These are phyloP conservation scores for Colistium nudipinnis DNA, from an alignment of 2,113 vertebrate genomes.

Conservation along the genomic window DNA sequence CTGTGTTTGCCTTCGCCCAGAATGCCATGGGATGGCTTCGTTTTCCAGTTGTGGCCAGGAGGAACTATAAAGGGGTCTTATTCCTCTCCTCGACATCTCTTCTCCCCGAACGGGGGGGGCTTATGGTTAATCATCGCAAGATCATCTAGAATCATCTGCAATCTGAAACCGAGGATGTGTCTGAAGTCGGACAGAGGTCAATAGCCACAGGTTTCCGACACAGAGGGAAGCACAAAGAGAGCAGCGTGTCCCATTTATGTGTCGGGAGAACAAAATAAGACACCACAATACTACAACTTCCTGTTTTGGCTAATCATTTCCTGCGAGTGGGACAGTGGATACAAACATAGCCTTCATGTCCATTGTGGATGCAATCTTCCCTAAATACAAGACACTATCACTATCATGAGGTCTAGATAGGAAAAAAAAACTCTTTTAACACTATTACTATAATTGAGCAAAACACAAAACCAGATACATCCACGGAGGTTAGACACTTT, in stretches of 20 bases:
- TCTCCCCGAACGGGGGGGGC: slow-evolving; percentile 22
- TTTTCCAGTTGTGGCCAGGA: slow-evolving; percentile 59
- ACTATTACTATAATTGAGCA: background rate
- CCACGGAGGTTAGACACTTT: slow-evolving; percentile 46
- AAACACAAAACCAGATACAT: slow-evolving; percentile 24
- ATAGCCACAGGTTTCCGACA: background rate
- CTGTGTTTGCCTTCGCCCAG: slow-evolving; percentile 70
- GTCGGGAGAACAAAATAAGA: slow-evolving; percentile 26
- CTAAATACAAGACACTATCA: background rate
- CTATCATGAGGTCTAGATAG: background rate
- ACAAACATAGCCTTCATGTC: slow-evolving; percentile 49
- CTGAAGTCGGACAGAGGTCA: slow-evolving; percentile 8
- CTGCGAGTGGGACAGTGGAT: slow-evolving; percentile 44
- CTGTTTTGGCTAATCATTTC: slow-evolving; percentile 63
- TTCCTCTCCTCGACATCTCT: slow-evolving; percentile 10
- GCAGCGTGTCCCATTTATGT: slow-evolving; percentile 15
- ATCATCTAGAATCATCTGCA: slow-evolving; percentile 41
- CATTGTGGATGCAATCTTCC: slow-evolving; percentile 17
- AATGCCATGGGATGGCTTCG: slow-evolving; percentile 62
- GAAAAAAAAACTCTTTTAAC: background rate
- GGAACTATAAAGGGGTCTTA: slow-evolving; percentile 34
- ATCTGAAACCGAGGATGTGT: slow-evolving; percentile 36
- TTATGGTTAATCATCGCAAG: slow-evolving; percentile 43
- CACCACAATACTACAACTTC: slow-evolving; percentile 72
- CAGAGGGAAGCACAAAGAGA: background rate